These are phyloP conservation scores for Monopis laevigella DNA, from an alignment of 2,888 invertebrate species.

Conservation along the genomic window DNA sequence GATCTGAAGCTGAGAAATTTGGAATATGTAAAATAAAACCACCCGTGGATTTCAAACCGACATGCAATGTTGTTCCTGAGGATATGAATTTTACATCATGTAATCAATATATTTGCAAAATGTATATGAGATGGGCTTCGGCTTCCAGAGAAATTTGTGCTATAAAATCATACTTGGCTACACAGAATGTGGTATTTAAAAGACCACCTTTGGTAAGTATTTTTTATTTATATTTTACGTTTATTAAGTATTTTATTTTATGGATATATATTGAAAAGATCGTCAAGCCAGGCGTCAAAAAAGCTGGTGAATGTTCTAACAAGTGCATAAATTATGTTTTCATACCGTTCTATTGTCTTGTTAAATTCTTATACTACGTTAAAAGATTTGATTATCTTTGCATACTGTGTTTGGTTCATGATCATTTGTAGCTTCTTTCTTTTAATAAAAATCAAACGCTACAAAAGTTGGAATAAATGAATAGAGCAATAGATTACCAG, in stretches of 20 bases:
- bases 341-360: no score
- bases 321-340: no score
- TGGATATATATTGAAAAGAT: background rate
- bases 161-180: conserved; percentile 82
- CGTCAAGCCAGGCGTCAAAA: no score
- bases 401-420: no score
- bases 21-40: conserved; percentile 91
- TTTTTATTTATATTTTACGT: background rate
- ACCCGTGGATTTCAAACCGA: conserved; percentile 76
- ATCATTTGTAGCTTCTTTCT: no score
- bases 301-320: no score
- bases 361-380: no score
- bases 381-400: no score
- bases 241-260: background rate
- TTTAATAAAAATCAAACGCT: no score
- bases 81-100: conserved; percentile 87
- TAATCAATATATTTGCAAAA: conserved; percentile 90
- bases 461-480: no score
- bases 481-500: no score
- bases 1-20: conserved; percentile 77
- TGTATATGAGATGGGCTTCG: conserved; percentile 90
- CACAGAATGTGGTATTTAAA: conserved; percentile 77
- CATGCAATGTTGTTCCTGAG: conserved; percentile 79
- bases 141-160: conserved; percentile 86
- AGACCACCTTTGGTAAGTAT: conserved; percentile 80